Evolutionary conservation across 2,888 invertebrate species (phyloP), one percentile per base, ranked within the genome.

Genomic region (Myathropa florea): DNA sequence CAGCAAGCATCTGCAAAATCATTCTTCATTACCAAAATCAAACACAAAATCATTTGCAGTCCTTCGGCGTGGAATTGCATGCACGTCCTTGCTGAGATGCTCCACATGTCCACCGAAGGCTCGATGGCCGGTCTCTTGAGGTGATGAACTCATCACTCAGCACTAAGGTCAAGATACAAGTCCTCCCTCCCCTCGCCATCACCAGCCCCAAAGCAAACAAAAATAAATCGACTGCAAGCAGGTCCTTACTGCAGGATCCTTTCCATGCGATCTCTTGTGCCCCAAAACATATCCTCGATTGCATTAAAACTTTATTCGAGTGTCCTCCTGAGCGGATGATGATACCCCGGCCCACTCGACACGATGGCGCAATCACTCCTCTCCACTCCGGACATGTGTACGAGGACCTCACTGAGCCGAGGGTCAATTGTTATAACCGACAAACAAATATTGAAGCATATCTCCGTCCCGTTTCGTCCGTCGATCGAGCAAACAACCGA

Each of bases 221-320:
- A 81, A 68, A 72, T 64, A 81, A 72, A 72, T 81, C 65, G 76
- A 81, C 67, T 85, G 10, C 30, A 60, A 57, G 57, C 4, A 24
- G 14, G 57, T 78, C 63, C 67, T 46, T 72, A 64, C 77, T 33
- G 3, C 53, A 59, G 53, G 12, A 65, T 79, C 73, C 64, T 84
- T 80, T 80, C 76, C 76, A 84, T 84, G 80, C 80, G 76, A 84
- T 76, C 75, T 68, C 24, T 33, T 24, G 53, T 24, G 28, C 59
- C 63, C 33, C 30, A 61, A 77, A 77, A 81, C 76, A 77, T 68
- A 67, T 81, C 72, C 84, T 77, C 76, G 76, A 85, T 81, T 70
- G 84, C 76, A 77, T 81, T 85, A 65, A 81, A 81, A 77, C 71
- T 68, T 77, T 72, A 76, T 77, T 53, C 57, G 68, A 84, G 71